Evolutionary conservation across 64 coral and sea anemone species (phyloP).

Genomic region (Montipora efflorescens): DNA sequence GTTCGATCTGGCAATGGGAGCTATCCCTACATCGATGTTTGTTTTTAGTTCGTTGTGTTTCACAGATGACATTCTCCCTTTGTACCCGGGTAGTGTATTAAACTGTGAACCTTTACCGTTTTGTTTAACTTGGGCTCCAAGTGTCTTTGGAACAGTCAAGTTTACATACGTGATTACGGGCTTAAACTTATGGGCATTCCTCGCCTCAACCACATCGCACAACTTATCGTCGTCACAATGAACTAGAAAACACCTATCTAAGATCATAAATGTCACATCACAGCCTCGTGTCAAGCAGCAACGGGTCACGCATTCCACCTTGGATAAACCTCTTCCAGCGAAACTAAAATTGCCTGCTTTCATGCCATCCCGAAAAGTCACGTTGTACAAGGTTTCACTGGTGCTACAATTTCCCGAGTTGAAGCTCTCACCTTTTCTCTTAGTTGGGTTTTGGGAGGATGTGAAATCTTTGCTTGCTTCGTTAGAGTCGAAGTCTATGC

Average conservation of each 20-base stretch:
- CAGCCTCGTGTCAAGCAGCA: slow-evolving; percentile 55
- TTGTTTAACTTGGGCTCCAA: neutral
- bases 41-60: neutral
- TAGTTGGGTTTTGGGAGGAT: too few species aligned
- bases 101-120: neutral
- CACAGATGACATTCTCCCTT: neutral
- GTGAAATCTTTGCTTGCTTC: neutral
- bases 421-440: neutral
- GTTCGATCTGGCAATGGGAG: neutral
- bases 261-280: slow-evolving; percentile 62
- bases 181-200: slow-evolving; percentile 17
- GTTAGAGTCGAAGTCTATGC: neutral
- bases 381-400: slow-evolving; percentile 17
- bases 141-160: neutral
- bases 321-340: slow-evolving; percentile 26
- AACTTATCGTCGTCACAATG: slow-evolving; percentile 19
- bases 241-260: slow-evolving; percentile 66
- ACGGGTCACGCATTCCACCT: slow-evolving; percentile 37
- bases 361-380: slow-evolving; percentile 43
- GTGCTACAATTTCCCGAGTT: neutral
- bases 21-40: neutral
- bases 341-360: slow-evolving; percentile 56
- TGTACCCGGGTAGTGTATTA: neutral
- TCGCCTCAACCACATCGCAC: slow-evolving; percentile 39
- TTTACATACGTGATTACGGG: slow-evolving; percentile 27